These are phyloP conservation scores for Eupithecia subumbrata DNA, from an alignment of 2,888 invertebrate genomes.

Conservation along the genomic window DNA sequence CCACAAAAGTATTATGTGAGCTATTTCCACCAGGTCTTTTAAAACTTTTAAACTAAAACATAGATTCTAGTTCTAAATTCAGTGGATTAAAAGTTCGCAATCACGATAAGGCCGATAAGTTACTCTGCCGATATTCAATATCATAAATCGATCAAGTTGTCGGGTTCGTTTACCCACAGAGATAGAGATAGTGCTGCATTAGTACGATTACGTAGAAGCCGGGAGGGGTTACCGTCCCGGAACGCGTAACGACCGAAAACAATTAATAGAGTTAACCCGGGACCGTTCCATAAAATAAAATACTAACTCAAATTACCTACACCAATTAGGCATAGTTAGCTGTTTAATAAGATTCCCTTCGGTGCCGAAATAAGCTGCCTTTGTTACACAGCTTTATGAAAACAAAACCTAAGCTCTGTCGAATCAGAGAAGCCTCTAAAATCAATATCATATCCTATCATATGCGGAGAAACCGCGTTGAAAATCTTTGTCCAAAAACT, in stretches of 20 bases:
- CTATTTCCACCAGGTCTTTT: not conserved
- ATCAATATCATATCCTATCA: constrained; percentile 1
- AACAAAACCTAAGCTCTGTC: not conserved
- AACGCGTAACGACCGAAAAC: constrained; percentile 60
- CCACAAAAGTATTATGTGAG: not conserved
- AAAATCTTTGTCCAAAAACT: constrained; percentile 42
- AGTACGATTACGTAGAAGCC: constrained; percentile 56
- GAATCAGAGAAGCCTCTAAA: not conserved
- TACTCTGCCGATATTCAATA: constrained; percentile 17
- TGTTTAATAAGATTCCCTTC: constrained; percentile 12
- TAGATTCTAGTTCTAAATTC: not conserved
- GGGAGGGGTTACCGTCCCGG: constrained; percentile 51
- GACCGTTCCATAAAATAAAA: constrained; percentile 56
- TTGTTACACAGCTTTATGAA: not conserved
- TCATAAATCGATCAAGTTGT: constrained; percentile 27
- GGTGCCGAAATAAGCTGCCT: not conserved
- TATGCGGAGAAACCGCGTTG: constrained; percentile 33
- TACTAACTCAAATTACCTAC: constrained; percentile 56
- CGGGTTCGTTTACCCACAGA: constrained; percentile 32
- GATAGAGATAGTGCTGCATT: constrained; percentile 56
- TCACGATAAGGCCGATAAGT: constrained; percentile 10
- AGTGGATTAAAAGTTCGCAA: constrained; percentile 6
- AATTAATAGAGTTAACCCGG: constrained; percentile 61
- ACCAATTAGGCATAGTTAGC: constrained; percentile 49
- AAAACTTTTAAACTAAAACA: not conserved